Evolutionary conservation across 1,140 invertebrate genomes (phyloP).

Genomic region (Leptinotarsa undecemlineata): DNA sequence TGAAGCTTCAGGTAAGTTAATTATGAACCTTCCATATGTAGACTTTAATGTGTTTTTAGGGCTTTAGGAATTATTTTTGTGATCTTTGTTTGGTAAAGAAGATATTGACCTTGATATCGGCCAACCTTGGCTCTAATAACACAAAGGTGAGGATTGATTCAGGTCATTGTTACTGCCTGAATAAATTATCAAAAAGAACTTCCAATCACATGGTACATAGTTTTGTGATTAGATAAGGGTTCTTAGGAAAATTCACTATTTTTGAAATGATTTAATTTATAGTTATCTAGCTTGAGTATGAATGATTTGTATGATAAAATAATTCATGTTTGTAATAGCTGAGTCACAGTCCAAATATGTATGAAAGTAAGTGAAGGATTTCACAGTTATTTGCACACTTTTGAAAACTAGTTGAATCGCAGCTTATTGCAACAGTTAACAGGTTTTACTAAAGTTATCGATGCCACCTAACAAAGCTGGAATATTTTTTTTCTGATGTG

Average conservation of each 20-base stretch:
- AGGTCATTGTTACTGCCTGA: background rate
- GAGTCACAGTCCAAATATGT: too few relatives aligned
- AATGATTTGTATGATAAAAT: background rate
- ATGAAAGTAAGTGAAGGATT: too few relatives aligned
- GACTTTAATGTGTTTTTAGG: too few relatives aligned
- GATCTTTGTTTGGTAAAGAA: too few relatives aligned
- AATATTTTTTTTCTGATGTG: too few relatives aligned
- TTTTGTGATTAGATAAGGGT: constrained; percentile 1
- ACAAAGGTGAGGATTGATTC: background rate
- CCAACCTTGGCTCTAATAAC: background rate
- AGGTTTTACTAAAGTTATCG: too few relatives aligned
- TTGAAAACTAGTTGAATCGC: too few relatives aligned
- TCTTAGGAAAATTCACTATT: background rate
- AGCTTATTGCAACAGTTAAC: too few relatives aligned
- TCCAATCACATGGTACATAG: background rate
- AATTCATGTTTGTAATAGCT: too few relatives aligned
- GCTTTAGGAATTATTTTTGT: too few relatives aligned
- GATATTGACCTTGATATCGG: background rate
- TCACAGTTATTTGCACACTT: too few relatives aligned
- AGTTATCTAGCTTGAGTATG: background rate
- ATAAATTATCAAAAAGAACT: background rate
- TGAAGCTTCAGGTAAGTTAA: constrained; percentile 48
- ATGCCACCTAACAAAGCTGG: too few relatives aligned
- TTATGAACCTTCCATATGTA: background rate
- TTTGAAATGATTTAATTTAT: background rate